Conservation (phyloP, 1,140 invertebrate genomes). For the Drosophila pachea region DNA sequence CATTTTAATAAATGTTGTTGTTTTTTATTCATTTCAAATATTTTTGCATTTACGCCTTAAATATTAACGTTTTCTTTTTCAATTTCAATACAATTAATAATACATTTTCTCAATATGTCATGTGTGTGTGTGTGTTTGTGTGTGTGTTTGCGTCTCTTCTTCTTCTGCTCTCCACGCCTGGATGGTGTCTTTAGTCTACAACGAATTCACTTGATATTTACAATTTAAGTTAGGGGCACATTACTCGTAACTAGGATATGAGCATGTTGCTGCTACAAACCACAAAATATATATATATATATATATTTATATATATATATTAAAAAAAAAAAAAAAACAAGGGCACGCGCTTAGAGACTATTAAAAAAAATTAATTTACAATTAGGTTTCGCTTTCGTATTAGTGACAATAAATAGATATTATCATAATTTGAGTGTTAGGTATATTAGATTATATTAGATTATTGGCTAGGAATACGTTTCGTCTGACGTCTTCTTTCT, state of each 20-base stretch:
- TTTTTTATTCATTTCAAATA: constrained; percentile 52
- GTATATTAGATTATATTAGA: constrained; percentile 11
- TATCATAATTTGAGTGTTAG: constrained; percentile 17
- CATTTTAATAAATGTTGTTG: constrained; percentile 57
- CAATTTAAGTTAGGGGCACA: constrained; percentile 54
- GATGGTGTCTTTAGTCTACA: constrained; percentile 48
- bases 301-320: no score
- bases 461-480: constrained; percentile 72
- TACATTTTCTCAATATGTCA: constrained; percentile 61
- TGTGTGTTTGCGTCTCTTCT: constrained; percentile 8
- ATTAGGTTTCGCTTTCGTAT: constrained; percentile 47
- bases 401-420: constrained; percentile 62
- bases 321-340: constrained; percentile 36
- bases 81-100: constrained; percentile 72
- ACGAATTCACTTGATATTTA: constrained; percentile 63
- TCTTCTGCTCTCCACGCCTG: constrained; percentile 15
- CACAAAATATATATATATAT: no score
- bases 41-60: constrained; percentile 54
- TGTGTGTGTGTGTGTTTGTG: constrained; percentile 26
- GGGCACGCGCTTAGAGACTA: constrained; percentile 58
- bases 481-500: constrained; percentile 28
- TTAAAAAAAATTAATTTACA: constrained; percentile 76
- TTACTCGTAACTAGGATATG: constrained; percentile 46
- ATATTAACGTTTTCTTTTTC: constrained; percentile 45
- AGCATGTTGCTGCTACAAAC: constrained; percentile 54